These are phyloP conservation scores for Cataglyphis rosenhaueri DNA, from an alignment of 2,888 invertebrate species.

Conservation along the genomic window DNA sequence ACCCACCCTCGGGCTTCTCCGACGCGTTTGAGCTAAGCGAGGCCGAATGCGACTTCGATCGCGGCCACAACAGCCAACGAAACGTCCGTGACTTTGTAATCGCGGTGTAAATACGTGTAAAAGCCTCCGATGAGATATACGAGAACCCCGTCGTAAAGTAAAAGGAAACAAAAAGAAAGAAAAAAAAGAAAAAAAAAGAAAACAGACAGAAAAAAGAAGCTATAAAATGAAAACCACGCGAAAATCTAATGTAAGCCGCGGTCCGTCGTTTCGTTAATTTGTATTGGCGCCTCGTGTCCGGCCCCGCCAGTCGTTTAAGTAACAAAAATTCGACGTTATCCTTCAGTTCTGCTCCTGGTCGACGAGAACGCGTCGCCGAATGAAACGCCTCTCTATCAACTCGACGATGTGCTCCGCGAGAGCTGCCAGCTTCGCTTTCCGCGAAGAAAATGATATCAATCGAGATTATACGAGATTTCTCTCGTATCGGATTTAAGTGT, in stretches of 20 bases:
- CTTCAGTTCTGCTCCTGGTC: constrained; percentile 65
- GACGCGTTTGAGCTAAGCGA: constrained; percentile 88
- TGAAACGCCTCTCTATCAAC: constrained; percentile 25
- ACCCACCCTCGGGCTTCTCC: constrained; percentile 95
- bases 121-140: constrained; percentile 58
- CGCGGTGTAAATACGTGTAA: constrained; percentile 83
- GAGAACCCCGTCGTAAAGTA: constrained; percentile 47
- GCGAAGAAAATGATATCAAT: constrained; percentile 5
- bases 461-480: constrained; percentile 36
- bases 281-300: constrained; percentile 30
- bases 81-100: constrained; percentile 85
- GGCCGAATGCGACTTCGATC: constrained; percentile 87
- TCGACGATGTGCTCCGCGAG: constrained; percentile 63
- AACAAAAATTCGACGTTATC: constrained; percentile 28
- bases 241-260: constrained; percentile 55
- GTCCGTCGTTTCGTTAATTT: constrained; percentile 75
- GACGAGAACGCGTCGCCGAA: constrained; percentile 42
- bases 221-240: not conserved
- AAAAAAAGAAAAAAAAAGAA: not conserved
- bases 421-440: constrained; percentile 62
- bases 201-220: not conserved
- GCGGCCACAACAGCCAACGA: constrained; percentile 84
- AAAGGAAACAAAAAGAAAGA: not conserved
- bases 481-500: constrained; percentile 15
- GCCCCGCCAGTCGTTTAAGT: constrained; percentile 7